These are phyloP conservation scores for Eurois occulta DNA, from an alignment of 2,888 invertebrate species.

Conservation along the genomic window DNA sequence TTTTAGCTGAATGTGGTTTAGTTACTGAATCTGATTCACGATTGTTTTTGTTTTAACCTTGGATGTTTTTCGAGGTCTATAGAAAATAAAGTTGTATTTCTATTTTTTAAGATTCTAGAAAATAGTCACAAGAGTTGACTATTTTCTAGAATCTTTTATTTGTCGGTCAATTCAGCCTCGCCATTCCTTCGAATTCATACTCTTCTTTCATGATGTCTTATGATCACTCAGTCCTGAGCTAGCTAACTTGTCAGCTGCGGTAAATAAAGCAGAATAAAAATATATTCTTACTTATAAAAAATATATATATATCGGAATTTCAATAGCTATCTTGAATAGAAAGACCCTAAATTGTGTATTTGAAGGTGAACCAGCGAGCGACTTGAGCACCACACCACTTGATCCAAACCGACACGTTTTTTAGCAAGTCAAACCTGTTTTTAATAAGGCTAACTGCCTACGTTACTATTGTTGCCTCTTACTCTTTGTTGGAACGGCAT, in stretches of 20 bases:
- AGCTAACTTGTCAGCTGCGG: not conserved
- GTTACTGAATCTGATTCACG: not conserved
- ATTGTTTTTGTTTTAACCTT: not conserved
- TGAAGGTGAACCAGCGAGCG: slow-evolving; percentile 52
- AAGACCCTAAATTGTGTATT: slow-evolving; percentile 43
- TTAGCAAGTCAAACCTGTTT: slow-evolving; percentile 62
- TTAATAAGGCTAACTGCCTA: slow-evolving; percentile 57
- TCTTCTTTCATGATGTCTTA: not conserved
- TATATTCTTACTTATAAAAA: too few relatives aligned
- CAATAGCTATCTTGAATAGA: slow-evolving; percentile 26
- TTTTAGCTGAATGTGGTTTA: slow-evolving; percentile 11
- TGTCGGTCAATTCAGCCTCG: not conserved
- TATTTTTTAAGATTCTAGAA: slow-evolving; percentile 1
- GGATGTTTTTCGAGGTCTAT: not conserved
- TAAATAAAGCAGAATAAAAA: too few relatives aligned
- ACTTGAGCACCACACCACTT: slow-evolving; percentile 42
- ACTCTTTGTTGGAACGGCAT: slow-evolving; percentile 50
- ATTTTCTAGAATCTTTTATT: too few relatives aligned
- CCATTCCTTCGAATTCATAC: not conserved
- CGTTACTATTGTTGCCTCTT: slow-evolving; percentile 59
- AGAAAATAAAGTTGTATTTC: slow-evolving; percentile 11
- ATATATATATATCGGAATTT: not conserved
- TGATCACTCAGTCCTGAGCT: not conserved
- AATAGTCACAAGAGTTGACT: not conserved
- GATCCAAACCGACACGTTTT: slow-evolving; percentile 50